Evolutionary conservation across 2,888 invertebrate species (phyloP), one percentile per base, ranked within the genome.

Genomic region (Chrysina gloriosa): DNA sequence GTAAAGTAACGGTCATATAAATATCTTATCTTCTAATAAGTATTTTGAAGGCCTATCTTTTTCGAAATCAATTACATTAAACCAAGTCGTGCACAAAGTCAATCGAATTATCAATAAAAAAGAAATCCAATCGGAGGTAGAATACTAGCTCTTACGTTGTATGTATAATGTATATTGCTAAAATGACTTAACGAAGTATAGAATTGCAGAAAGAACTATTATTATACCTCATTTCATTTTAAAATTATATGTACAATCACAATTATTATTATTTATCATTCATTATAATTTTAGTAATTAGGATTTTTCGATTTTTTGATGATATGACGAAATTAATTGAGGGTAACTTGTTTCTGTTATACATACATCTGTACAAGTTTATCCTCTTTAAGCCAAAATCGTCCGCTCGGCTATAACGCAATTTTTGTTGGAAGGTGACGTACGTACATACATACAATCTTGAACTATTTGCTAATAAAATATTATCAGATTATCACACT

Each of bases 31-130:
- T 31, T n/a, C 29, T 31, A 54, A 31, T 54, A 16, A 27, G 25
- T 63, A 63, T 19, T 63, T 21, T 45, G 47, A 63, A 63, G 31
- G 48, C 31, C 47, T 48, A 27, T 63, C 19, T 29, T 14, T 63
- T 16, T n/a, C n/a, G n/a, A 23, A 39, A 39, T 21, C 14, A 42
- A 63, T 63, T 48, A 39, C n/a, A n/a, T 36, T 61, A 27, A 25
- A 47, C 6, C 7, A 45, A 25, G 29, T 63, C 48, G 31, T 45
- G 45, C 48, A 47, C 5, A 29, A n/a, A 42, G 48, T 2, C 48
- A 25, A 2, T 36, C 14, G 36, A 36, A 7, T 58, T 9, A 16
- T 16, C 19, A 58, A 58, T 11, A 19, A 58, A 54, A 5, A 16
- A n/a, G 23, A 25, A 21, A 19, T 58, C 23, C 9, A 58, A 6